phyloP scores from a whole-genome alignment of 2,888 invertebrate species.

The Caenorhabditis afra region DNA sequence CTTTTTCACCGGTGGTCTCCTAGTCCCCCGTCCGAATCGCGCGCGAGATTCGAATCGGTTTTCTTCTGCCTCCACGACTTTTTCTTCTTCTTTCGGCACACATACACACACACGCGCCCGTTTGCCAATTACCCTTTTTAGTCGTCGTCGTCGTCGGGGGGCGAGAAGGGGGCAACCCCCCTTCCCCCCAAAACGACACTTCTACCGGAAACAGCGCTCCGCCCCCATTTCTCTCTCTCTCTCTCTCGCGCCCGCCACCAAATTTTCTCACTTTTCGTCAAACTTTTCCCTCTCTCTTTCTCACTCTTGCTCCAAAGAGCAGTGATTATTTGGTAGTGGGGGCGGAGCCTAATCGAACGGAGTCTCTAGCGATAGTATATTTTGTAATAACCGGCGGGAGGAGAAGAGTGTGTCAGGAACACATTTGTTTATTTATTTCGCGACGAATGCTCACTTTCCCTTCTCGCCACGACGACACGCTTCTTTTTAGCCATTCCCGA shows the following conservation, averaged over 20 bases:
- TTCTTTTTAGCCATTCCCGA: too few species aligned
- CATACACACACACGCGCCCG: too few species aligned
- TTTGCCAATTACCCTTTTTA: slow-evolving; percentile 54
- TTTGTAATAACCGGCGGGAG: slow-evolving; percentile 1
- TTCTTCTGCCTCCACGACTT: too few species aligned
- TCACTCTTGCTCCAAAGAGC: too few species aligned
- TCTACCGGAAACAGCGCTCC: slow-evolving; percentile 50
- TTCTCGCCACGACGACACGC: neutral
- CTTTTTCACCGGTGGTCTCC: too few species aligned
- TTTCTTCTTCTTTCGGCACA: slow-evolving; percentile 1
- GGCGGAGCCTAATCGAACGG: too few species aligned
- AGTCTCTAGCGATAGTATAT: too few species aligned
- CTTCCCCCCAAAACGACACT: too few species aligned
- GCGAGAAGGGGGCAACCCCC: neutral
- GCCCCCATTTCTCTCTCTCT: slow-evolving; percentile 9
- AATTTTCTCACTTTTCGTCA: slow-evolving; percentile 33
- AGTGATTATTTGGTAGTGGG: too few species aligned
- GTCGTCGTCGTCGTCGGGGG: slow-evolving; percentile 20
- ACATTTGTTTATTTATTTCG: slow-evolving; percentile 56
- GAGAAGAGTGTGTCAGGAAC: slow-evolving; percentile 35
- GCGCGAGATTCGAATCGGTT: slow-evolving; percentile 40
- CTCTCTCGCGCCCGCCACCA: slow-evolving; percentile 19
- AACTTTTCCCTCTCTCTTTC: neutral
- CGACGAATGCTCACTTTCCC: neutral
- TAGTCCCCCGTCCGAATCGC: neutral